A percentile compares a stretch with the other conserved stretches of the same genome.
These are phyloP conservation scores for Zaprionus gabonicus DNA, from an alignment of 1,140 invertebrate species.

Conservation along the genomic window DNA sequence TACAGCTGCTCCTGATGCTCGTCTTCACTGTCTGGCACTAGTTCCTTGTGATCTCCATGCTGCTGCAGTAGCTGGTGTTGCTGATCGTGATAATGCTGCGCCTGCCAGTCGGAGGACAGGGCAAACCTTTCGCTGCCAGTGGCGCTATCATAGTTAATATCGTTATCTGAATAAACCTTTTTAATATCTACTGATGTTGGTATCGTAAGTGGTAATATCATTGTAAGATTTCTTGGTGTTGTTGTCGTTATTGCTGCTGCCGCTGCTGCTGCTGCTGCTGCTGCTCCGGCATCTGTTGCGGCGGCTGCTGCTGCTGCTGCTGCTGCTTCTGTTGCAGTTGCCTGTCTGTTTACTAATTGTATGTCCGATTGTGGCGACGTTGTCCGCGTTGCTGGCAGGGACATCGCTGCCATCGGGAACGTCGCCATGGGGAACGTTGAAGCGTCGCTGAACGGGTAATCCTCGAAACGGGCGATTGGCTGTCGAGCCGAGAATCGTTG, in stretches of 20 bases:
- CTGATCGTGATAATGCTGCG: constrained; percentile 27
- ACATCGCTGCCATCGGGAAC: constrained; percentile 44
- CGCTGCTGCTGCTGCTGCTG: constrained; percentile 13
- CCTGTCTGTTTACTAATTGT: constrained; percentile 16
- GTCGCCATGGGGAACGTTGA: constrained; percentile 20
- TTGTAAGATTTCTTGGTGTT: constrained; percentile 63
- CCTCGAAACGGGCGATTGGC: neutral
- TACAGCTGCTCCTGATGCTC: constrained; percentile 54
- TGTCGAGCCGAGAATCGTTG: neutral
- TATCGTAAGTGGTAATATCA: constrained; percentile 75
- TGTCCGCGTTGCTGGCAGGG: constrained; percentile 60
- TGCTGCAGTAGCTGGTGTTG: constrained; percentile 30
- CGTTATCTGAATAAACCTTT: constrained; percentile 73
- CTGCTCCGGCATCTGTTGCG: neutral
- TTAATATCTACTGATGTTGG: constrained; percentile 63
- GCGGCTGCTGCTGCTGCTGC: constrained; percentile 2
- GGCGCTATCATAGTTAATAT: constrained; percentile 61
- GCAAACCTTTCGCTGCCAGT: constrained; percentile 26
- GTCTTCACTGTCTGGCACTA: constrained; percentile 24
- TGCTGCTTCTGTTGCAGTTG: constrained; percentile 15
- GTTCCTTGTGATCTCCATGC: constrained; percentile 12
- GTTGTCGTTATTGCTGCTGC: constrained; percentile 42
- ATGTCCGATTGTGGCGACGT: constrained; percentile 68
- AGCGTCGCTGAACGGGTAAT: constrained; percentile 27
- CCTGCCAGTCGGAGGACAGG: constrained; percentile 6